Conservation (phyloP, 2,888 invertebrate species). For the Bimastos eiseni region DNA sequence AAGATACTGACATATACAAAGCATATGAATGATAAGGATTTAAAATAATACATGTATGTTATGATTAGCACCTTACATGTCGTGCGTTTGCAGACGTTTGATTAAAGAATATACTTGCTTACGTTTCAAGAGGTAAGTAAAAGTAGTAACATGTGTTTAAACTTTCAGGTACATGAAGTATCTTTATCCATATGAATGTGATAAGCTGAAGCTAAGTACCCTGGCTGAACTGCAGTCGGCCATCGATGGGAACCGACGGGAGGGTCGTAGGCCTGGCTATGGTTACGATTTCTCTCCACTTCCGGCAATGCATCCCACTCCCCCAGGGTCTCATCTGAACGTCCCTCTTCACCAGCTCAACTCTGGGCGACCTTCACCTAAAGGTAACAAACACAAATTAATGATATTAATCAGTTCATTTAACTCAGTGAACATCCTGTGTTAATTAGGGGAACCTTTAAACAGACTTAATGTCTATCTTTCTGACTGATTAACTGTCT, state of each 20-base stretch:
- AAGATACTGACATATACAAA: background rate
- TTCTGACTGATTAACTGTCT: too few relatives aligned
- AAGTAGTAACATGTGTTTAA: background rate
- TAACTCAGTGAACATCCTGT: background rate
- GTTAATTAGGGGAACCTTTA: too few relatives aligned
- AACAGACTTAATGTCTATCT: too few relatives aligned
- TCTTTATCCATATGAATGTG: slow-evolving; percentile 96
- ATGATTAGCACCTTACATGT: background rate
- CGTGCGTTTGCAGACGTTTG: too few relatives aligned
- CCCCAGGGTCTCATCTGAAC: slow-evolving; percentile 50
- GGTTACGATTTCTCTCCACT: slow-evolving; percentile 67
- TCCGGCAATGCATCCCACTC: slow-evolving; percentile 55
- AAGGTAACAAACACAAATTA: background rate
- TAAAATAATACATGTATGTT: background rate
- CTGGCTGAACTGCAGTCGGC: slow-evolving; percentile 92
- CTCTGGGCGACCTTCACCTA: slow-evolving; percentile 13
- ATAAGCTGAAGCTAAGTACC: slow-evolving; percentile 87
- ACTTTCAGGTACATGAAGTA: slow-evolving; percentile 95
- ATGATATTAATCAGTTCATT: too few relatives aligned
- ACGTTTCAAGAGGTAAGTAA: background rate
- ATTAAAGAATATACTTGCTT: too few relatives aligned
- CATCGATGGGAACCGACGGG: slow-evolving; percentile 95
- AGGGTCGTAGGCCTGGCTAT: slow-evolving; percentile 89
- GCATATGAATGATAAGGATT: background rate
- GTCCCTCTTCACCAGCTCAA: slow-evolving; percentile 45